phyloP scores from a whole-genome alignment of 1,140 invertebrate genomes.

The Camponotus floridanus region DNA sequence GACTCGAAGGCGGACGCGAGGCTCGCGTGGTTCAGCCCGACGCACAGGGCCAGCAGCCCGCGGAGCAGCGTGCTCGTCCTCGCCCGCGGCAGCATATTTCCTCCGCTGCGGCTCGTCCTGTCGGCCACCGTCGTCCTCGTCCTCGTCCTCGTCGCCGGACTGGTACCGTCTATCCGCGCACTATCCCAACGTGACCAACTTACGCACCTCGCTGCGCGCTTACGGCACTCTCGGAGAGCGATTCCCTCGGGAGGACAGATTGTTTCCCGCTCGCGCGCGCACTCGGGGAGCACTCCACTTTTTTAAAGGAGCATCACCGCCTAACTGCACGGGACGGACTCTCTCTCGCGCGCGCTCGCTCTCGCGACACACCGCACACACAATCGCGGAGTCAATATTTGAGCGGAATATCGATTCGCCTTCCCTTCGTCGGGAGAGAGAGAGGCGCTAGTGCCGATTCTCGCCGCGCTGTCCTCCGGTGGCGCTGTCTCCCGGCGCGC shows the following conservation, averaged over 20 bases:
- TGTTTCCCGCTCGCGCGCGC: slow-evolving; percentile 42
- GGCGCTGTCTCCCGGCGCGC: slow-evolving; percentile 13
- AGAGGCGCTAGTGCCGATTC: slow-evolving; percentile 52
- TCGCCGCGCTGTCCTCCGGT: slow-evolving; percentile 38
- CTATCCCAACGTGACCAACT: slow-evolving; percentile 36
- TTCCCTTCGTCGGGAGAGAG: slow-evolving; percentile 70
- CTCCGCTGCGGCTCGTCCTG: slow-evolving; percentile 19
- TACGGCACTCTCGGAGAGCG: slow-evolving; percentile 30
- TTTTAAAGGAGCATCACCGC: slow-evolving; percentile 75
- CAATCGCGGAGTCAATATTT: slow-evolving; percentile 85
- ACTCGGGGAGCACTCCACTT: slow-evolving; percentile 60
- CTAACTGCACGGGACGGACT: slow-evolving; percentile 68
- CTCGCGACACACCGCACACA: slow-evolving; percentile 79
- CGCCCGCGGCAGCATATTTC: slow-evolving; percentile 76
- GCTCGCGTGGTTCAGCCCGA: slow-evolving; percentile 81
- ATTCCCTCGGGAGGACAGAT: background rate
- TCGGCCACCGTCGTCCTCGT: slow-evolving; percentile 1
- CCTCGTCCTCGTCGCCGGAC: background rate
- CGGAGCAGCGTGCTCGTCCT: slow-evolving; percentile 77
- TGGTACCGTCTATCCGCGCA: slow-evolving; percentile 18
- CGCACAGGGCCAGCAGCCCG: slow-evolving; percentile 72
- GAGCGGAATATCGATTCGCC: slow-evolving; percentile 85
- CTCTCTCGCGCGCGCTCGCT: slow-evolving; percentile 44
- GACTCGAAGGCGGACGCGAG: slow-evolving; percentile 74
- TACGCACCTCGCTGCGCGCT: slow-evolving; percentile 41